Evolutionary conservation across 1,140 invertebrate genomes (phyloP).

Genomic region (Lamellibrachia luymesi): DNA sequence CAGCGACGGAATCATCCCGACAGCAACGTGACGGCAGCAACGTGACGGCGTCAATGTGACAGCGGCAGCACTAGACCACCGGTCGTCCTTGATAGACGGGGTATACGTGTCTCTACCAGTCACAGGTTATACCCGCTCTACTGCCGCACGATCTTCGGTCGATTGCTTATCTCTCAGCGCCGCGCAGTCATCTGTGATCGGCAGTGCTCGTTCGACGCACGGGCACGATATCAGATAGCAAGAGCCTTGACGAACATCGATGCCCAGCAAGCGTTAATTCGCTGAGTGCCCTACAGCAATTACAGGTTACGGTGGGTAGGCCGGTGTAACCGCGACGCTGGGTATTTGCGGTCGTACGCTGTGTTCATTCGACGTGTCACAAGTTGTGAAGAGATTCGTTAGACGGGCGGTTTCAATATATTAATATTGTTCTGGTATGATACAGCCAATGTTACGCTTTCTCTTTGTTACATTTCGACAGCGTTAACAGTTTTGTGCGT

Average conservation of each 20-base stretch:
- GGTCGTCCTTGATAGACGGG: too few relatives aligned
- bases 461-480: too few relatives aligned
- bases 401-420: too few relatives aligned
- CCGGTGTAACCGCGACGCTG: too few relatives aligned
- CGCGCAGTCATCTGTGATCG: neutral
- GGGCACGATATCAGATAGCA: neutral
- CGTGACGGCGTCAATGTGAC: neutral
- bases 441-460: too few relatives aligned
- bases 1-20: neutral
- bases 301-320: neutral
- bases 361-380: too few relatives aligned
- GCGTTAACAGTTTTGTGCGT: too few relatives aligned
- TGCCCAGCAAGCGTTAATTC: neutral
- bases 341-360: too few relatives aligned
- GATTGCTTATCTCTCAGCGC: neutral
- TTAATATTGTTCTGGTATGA: too few relatives aligned
- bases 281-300: neutral
- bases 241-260: neutral
- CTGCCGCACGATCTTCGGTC: neutral
- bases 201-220: neutral
- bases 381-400: too few relatives aligned
- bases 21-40: neutral
- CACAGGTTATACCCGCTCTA: neutral
- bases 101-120: neutral
- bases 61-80: neutral